These are phyloP conservation scores for Platycercus adscitus DNA, from an alignment of 2,113 vertebrate species.

Conservation along the genomic window DNA sequence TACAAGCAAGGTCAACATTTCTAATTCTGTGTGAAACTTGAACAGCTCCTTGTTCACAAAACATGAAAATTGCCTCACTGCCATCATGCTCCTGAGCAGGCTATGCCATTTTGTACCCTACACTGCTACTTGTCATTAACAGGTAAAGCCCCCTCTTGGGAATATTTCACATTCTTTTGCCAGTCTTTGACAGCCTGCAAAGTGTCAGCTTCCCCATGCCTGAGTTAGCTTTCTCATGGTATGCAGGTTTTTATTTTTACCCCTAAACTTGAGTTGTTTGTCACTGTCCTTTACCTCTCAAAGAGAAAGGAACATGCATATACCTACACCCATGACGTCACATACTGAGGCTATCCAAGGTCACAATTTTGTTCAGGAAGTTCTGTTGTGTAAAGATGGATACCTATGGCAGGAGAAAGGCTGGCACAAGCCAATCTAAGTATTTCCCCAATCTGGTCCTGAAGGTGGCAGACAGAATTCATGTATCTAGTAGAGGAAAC, in stretches of 20 bases:
- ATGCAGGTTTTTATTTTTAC: not conserved
- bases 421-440: not conserved
- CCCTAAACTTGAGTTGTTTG: not conserved
- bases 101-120: not conserved
- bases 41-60: not conserved
- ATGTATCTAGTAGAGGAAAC: not conserved
- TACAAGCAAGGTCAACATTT: not conserved
- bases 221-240: not conserved
- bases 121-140: not conserved
- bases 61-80: not conserved
- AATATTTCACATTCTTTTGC: not conserved
- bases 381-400: not conserved
- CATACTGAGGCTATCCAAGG: not conserved
- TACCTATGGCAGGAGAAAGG: not conserved
- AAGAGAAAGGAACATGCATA: not conserved
- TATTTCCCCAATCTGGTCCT: not conserved
- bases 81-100: not conserved
- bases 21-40: not conserved
- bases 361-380: not conserved
- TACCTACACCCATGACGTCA: not conserved
- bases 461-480: not conserved
- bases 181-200: not conserved
- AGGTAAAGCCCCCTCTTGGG: not conserved
- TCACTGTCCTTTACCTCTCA: not conserved
- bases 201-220: fast-evolving